Evolutionary conservation across 2,113 vertebrate genomes (phyloP).

Genomic region (Polypterus senegalus): DNA sequence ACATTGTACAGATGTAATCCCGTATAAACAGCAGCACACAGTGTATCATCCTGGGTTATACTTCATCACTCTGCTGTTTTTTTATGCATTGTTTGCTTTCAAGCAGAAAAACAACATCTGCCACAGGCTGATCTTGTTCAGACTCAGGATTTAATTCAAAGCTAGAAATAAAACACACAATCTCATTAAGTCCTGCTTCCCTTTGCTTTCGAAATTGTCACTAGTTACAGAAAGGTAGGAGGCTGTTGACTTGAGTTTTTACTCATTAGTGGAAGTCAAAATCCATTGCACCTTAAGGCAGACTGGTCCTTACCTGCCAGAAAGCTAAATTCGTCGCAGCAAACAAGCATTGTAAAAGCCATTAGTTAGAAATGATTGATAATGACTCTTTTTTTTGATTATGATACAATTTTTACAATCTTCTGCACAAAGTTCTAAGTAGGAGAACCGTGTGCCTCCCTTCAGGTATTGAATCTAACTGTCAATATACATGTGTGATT

Average conservation of each 20-base stretch:
- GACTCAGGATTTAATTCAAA: conserved; percentile 1
- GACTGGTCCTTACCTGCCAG: too few species aligned
- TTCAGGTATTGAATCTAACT: too few species aligned
- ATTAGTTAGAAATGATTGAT: too few species aligned
- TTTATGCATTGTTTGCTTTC: conserved; percentile 6
- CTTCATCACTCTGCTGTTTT: not conserved
- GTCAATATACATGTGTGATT: too few species aligned
- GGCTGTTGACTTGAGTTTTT: not conserved
- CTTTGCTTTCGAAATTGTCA: conserved; percentile 17
- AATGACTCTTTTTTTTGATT: too few species aligned
- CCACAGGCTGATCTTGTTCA: conserved; percentile 14
- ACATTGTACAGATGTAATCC: conserved; percentile 6
- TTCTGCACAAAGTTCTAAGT: too few species aligned
- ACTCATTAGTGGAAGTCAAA: too few species aligned
- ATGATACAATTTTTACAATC: too few species aligned
- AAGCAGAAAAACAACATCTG: conserved; percentile 26
- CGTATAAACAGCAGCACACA: conserved; percentile 1
- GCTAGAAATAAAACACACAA: conserved; percentile 10
- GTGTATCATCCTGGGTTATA: not conserved
- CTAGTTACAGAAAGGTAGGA: conserved; percentile 15
- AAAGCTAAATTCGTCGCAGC: too few species aligned
- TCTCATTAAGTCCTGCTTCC: conserved; percentile 10
- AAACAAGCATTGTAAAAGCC: too few species aligned
- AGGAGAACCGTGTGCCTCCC: too few species aligned
- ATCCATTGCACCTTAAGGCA: too few species aligned